phyloP scores from a whole-genome alignment of 2,797 vertebrate genomes.

The Artibeus jamaicensis region DNA sequence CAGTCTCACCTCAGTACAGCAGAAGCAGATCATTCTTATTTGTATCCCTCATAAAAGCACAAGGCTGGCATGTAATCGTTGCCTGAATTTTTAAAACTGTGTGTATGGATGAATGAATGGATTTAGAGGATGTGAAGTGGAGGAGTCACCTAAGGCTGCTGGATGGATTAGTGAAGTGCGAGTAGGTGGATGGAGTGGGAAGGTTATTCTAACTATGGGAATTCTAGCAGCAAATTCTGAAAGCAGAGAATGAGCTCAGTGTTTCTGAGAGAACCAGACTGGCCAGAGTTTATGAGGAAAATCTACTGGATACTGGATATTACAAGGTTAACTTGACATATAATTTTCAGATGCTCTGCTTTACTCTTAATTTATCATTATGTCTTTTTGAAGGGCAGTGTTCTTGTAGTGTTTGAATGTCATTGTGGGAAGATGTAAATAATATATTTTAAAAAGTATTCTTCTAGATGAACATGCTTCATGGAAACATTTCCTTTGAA shows the following conservation, averaged over 20 bases:
- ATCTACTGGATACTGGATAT: neutral
- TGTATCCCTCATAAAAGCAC: neutral
- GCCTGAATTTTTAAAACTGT: neutral
- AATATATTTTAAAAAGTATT: slow-evolving; percentile 32
- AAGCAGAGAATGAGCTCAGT: neutral
- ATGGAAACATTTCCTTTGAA: slow-evolving; percentile 39
- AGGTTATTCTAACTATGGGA: slow-evolving; percentile 14
- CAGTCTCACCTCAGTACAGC: neutral
- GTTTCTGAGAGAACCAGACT: slow-evolving; percentile 25
- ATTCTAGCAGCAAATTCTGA: slow-evolving; percentile 42
- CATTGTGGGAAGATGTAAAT: slow-evolving; percentile 30
- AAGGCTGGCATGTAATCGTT: neutral
- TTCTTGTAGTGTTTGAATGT: slow-evolving; percentile 17
- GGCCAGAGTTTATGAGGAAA: slow-evolving; percentile 15
- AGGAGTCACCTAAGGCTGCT: slow-evolving; percentile 32
- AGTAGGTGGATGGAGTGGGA: slow-evolving; percentile 27
- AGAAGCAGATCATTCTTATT: neutral
- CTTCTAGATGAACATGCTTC: neutral
- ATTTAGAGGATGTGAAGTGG: neutral
- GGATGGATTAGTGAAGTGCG: neutral
- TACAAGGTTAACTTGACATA: slow-evolving; percentile 43
- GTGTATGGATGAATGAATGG: neutral
- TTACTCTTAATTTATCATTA: slow-evolving; percentile 38
- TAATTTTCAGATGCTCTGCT: slow-evolving; percentile 22
- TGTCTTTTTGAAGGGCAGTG: neutral